Evolutionary conservation across 1,140 invertebrate genomes (phyloP), one percentile per base, ranked within the genome.

Genomic region (Leptonema lineaticorne): DNA sequence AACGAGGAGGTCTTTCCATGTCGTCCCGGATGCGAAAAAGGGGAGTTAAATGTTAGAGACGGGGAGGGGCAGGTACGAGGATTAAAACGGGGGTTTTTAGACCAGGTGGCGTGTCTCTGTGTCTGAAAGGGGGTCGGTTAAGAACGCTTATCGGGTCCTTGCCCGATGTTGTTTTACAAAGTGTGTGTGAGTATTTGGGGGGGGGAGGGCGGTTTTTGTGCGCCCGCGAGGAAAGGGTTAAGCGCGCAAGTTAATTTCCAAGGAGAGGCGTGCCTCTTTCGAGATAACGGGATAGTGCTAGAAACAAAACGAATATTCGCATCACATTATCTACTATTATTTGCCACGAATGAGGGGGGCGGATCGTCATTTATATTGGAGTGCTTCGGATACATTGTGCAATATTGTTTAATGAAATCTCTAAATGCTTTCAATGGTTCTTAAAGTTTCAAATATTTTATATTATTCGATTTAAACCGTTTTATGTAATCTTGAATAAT

Each of bases 211-310:
- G n/a, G n/a, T n/a, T n/a, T n/a, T n/a, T n/a, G n/a, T n/a, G n/a
- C n/a, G 29, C 22, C 30, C 37, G 59, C 14, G 24, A 9, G 29
- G 29, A 60, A 62, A 62, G 37, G 59, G 33, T 45, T 62, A 53
- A 53, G 50, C 50, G 50, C 50, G 50, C 46, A 18, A 53, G 50
- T 53, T 53, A 53, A 53, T 53, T 53, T 53, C 20, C 50, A 22
- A 26, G 20, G 50, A 53, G 50, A 26, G 11, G 37, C 37, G 37
- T 41, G 37, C 37, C 37, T n/a, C n/a, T 4, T 41, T 2, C 2
- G 2, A 4, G 37, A 41, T 41, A 41, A 41, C 37, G 11, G 9
- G 11, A n/a, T n/a, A n/a, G n/a, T n/a, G n/a, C 37, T 3, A 41
- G 9, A 11, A 41, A 41, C 2, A 2, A 41, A 41, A 41, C 37